phyloP scores from a whole-genome alignment of 2,113 vertebrate genomes.

The Zosterops hypoxanthus region DNA sequence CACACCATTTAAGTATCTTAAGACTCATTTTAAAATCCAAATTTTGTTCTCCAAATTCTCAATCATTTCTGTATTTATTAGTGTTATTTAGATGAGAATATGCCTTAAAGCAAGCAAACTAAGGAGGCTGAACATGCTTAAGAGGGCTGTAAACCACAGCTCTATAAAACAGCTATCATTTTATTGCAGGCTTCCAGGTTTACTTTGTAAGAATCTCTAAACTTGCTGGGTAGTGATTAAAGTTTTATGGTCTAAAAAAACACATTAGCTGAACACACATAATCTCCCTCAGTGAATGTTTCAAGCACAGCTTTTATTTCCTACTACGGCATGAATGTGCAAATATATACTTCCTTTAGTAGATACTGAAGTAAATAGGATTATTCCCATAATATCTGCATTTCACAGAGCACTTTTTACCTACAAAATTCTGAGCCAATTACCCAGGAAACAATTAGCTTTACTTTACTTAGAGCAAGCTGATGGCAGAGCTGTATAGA shows the following conservation, averaged over 20 bases:
- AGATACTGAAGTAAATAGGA: background rate
- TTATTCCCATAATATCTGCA: background rate
- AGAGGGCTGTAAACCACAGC: background rate
- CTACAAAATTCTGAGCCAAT: background rate
- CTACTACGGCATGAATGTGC: background rate
- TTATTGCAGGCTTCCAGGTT: background rate
- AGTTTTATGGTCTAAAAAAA: background rate
- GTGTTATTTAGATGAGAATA: background rate
- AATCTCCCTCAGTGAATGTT: background rate
- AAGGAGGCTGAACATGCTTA: background rate
- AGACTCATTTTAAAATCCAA: background rate
- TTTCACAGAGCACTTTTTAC: background rate
- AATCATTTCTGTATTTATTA: background rate
- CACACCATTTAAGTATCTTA: background rate
- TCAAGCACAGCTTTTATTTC: background rate
- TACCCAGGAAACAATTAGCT: conserved; percentile 11
- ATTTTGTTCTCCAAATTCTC: background rate
- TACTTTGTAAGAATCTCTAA: background rate
- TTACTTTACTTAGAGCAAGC: background rate
- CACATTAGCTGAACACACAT: background rate
- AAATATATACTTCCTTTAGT: background rate
- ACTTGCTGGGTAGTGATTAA: background rate
- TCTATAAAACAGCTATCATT: background rate
- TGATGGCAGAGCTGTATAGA: background rate
- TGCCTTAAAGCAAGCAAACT: background rate